Evolutionary conservation across 2,888 invertebrate species (phyloP).

Genomic region (Cephus pygmeus): DNA sequence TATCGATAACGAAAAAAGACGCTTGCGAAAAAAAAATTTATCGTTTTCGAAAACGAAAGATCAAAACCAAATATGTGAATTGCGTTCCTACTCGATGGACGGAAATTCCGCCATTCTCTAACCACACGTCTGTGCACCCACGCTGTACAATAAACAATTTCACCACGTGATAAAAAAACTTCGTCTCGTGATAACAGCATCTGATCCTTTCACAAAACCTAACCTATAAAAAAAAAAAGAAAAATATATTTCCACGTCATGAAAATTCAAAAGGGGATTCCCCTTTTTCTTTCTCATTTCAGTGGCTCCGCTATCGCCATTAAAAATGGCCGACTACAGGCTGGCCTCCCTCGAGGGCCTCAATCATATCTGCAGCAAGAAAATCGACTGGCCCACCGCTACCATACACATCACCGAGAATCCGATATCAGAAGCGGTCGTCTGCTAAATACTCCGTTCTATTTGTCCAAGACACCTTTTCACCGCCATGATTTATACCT

Average conservation of each 20-base stretch:
- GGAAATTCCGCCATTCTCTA: background rate
- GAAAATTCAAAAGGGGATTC: background rate
- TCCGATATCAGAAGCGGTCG: conserved; percentile 80
- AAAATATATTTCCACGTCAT: background rate
- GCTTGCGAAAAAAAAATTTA: background rate
- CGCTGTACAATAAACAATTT: background rate
- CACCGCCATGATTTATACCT: conserved; percentile 37
- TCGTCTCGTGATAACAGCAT: background rate
- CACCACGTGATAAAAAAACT: background rate
- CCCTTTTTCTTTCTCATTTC: conserved; percentile 52
- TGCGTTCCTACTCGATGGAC: background rate
- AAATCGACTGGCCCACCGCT: conserved; percentile 70
- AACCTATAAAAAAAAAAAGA: background rate
- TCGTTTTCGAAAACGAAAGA: background rate
- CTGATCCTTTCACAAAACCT: background rate
- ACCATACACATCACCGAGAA: conserved; percentile 84
- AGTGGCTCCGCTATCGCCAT: conserved; percentile 80
- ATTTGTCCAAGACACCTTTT: conserved; percentile 6
- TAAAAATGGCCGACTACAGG: conserved; percentile 76
- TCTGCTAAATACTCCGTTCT: conserved; percentile 70
- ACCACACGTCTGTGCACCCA: background rate
- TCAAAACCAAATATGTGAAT: background rate
- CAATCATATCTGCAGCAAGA: conserved; percentile 64
- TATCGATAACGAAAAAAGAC: background rate
- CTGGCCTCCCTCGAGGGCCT: conserved; percentile 72